A percentile compares a stretch with the other conserved stretches of the same genome.
Evolutionary conservation across 2,113 vertebrate species (phyloP).

Genomic region (Zootoca vivipara): DNA sequence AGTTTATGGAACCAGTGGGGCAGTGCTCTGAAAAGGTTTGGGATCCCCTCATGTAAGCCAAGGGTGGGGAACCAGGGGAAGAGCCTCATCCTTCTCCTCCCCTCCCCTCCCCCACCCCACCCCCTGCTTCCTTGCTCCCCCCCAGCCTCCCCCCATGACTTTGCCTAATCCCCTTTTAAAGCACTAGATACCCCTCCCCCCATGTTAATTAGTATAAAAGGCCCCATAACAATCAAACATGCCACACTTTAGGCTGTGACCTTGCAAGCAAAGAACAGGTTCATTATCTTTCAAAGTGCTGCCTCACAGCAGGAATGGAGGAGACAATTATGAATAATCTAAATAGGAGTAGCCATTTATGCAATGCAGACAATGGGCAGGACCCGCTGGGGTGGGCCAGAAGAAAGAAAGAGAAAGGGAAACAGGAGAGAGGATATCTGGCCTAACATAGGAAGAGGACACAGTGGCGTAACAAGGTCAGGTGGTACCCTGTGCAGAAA

Average conservation of each 20-base stretch:
- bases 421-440: neutral
- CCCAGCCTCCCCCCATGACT: neutral
- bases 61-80: too few relatives aligned
- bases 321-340: neutral
- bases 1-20: too few relatives aligned
- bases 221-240: neutral
- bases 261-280: slow-evolving; percentile 16
- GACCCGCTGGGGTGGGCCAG: neutral
- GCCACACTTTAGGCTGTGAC: neutral
- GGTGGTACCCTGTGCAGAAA: neutral
- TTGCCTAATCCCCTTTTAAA: neutral
- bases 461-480: too few relatives aligned
- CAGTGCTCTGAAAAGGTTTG: too few relatives aligned
- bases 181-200: neutral
- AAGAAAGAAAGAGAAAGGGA: neutral
- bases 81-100: too few relatives aligned
- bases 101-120: too few relatives aligned
- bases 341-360: neutral
- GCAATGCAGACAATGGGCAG: neutral
- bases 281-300: neutral
- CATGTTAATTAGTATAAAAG: slow-evolving; percentile 26
- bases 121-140: too few relatives aligned
- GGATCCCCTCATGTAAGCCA: too few relatives aligned
- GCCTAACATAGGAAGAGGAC: neutral
- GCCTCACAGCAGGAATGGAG: accelerated